These are phyloP conservation scores for Drosophila lacteicornis DNA, from an alignment of 1,140 invertebrate genomes.

Conservation along the genomic window DNA sequence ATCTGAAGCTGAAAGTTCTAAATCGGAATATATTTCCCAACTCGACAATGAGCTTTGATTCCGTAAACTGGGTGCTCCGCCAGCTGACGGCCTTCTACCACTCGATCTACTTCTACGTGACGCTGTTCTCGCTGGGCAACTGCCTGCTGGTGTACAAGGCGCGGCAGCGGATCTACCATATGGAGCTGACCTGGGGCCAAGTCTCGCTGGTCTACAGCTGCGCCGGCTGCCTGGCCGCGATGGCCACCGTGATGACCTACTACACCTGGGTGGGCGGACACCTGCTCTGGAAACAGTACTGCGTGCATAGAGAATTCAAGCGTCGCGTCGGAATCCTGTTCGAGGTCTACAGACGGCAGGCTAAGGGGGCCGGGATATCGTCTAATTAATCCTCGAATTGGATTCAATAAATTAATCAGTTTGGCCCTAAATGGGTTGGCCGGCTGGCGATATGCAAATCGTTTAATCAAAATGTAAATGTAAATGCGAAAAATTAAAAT, in stretches of 20 bases:
- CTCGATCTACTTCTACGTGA: slow-evolving; percentile 21
- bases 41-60: slow-evolving; percentile 3
- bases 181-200: slow-evolving; percentile 15
- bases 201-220: slow-evolving; percentile 14
- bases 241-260: slow-evolving; percentile 3
- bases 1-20: neutral
- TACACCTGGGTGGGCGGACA: slow-evolving; percentile 7
- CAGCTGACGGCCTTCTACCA: slow-evolving; percentile 27
- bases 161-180: slow-evolving; percentile 22
- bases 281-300: neutral
- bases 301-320: neutral
- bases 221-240: slow-evolving; percentile 4
- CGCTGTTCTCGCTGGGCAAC: slow-evolving; percentile 10
- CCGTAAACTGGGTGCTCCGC: neutral
- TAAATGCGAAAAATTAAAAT: slow-evolving; percentile 78
- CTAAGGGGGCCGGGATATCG: neutral
- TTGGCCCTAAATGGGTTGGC: slow-evolving; percentile 23
- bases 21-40: neutral
- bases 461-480: slow-evolving; percentile 81
- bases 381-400: slow-evolving; percentile 34
- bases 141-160: neutral
- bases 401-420: slow-evolving; percentile 44
- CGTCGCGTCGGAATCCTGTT: neutral
- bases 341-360: neutral
- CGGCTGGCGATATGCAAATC: slow-evolving; percentile 61